phyloP scores from a whole-genome alignment of 2,113 vertebrate genomes.

The Saimiri boliviensis region DNA sequence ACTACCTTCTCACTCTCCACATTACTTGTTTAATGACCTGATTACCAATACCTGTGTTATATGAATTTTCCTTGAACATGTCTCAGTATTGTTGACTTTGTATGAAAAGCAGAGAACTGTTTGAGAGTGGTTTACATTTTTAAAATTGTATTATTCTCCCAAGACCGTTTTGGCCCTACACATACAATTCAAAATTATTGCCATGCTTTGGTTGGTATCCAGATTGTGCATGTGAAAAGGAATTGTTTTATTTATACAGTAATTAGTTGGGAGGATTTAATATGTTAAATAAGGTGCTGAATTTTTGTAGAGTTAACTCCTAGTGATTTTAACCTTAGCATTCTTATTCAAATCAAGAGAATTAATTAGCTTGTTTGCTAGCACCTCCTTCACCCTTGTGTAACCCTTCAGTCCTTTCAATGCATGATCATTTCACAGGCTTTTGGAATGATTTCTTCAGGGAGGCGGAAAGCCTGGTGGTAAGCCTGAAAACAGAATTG shows the following conservation, averaged over 20 bases:
- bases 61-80: slow-evolving; percentile 35
- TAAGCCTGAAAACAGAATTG: background rate
- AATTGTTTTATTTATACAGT: slow-evolving; percentile 37
- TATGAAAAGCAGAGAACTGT: background rate
- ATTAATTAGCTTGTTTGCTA: background rate
- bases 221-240: slow-evolving; percentile 3
- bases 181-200: background rate
- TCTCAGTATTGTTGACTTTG: background rate
- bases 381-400: background rate
- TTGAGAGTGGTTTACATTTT: background rate
- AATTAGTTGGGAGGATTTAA: slow-evolving; percentile 28
- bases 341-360: slow-evolving; percentile 17
- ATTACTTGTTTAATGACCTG: slow-evolving; percentile 47
- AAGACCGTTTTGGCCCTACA: background rate
- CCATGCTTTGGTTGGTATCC: slow-evolving; percentile 24
- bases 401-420: background rate
- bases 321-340: background rate
- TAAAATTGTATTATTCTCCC: background rate
- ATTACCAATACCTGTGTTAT: slow-evolving; percentile 23
- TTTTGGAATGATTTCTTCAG: slow-evolving; percentile 4
- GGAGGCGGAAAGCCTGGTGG: background rate
- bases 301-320: slow-evolving; percentile 10
- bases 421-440: background rate
- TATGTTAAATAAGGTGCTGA: background rate
- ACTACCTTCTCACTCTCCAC: slow-evolving; percentile 29